Conservation (phyloP, 2,888 invertebrate species). For the Eumerus sabulonum region DNA sequence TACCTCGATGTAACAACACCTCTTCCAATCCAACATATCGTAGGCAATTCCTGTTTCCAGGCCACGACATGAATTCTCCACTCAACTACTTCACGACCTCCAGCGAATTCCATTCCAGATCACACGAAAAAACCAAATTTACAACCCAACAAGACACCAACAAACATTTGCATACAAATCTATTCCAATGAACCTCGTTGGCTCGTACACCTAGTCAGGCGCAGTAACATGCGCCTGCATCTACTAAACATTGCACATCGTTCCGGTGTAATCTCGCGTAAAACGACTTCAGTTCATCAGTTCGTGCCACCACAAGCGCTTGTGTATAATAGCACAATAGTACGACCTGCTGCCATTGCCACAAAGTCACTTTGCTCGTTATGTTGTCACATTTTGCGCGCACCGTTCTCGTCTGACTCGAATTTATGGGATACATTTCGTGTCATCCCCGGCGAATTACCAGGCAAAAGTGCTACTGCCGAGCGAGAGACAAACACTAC, state of each 20-base stretch:
- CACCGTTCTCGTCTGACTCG: conserved; percentile 24
- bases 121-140: conserved; percentile 4
- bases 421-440: conserved; percentile 65
- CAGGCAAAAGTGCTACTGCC: conserved; percentile 62
- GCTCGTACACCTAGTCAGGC: conserved; percentile 35
- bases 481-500: conserved; percentile 42
- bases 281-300: conserved; percentile 48
- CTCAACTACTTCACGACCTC: conserved; percentile 20
- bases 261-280: conserved; percentile 20
- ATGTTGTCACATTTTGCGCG: conserved; percentile 63
- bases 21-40: too few species aligned
- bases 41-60: too few species aligned
- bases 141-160: conserved; percentile 5
- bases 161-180: conserved; percentile 62
- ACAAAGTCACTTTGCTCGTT: conserved; percentile 50
- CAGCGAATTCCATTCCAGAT: conserved; percentile 6
- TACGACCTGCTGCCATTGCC: conserved; percentile 40
- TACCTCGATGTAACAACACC: too few species aligned
- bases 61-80: too few species aligned
- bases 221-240: conserved; percentile 2
- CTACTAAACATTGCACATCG: not conserved
- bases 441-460: conserved; percentile 61
- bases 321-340: conserved; percentile 14
- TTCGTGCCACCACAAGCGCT: conserved; percentile 29
- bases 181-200: conserved; percentile 53